Conservation (phyloP, 2,113 vertebrate species). For the Dasyprocta punctata region DNA sequence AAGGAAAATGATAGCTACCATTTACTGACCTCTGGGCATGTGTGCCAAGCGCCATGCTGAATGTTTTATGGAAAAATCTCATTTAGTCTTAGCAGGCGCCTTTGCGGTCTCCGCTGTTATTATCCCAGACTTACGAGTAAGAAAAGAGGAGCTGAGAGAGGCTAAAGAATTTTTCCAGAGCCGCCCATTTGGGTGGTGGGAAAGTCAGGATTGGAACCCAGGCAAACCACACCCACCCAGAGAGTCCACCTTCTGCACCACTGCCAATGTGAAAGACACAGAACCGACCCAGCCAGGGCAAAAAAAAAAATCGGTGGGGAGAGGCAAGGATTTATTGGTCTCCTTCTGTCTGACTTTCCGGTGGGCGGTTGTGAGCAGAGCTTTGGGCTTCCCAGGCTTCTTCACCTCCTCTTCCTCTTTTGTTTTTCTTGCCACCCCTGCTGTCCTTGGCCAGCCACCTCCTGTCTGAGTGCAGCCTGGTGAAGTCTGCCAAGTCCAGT, state of each 20-base stretch:
- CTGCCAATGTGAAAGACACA: background rate
- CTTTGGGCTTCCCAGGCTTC: background rate
- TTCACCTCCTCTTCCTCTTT: background rate
- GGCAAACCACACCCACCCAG: background rate
- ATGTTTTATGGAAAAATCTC: background rate
- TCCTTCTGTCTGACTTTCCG: background rate
- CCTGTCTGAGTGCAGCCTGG: background rate
- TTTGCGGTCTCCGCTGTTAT: background rate
- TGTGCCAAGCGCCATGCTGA: background rate
- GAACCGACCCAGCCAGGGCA: background rate
- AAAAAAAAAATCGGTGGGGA: background rate
- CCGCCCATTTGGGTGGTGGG: background rate
- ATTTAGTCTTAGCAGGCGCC: background rate
- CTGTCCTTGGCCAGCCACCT: background rate
- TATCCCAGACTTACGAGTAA: background rate
- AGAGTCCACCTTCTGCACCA: background rate
- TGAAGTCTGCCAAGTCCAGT: background rate
- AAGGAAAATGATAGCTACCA: background rate
- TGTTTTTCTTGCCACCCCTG: background rate
- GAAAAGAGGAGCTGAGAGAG: background rate
- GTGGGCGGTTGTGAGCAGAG: slow-evolving; percentile 9
- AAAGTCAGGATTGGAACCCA: background rate
- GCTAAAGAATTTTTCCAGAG: slow-evolving; percentile 24
- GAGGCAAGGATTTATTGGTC: background rate
- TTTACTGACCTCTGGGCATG: background rate